Conservation (phyloP, 2,797 vertebrate species). For the Crypturellus tataupa region DNA sequence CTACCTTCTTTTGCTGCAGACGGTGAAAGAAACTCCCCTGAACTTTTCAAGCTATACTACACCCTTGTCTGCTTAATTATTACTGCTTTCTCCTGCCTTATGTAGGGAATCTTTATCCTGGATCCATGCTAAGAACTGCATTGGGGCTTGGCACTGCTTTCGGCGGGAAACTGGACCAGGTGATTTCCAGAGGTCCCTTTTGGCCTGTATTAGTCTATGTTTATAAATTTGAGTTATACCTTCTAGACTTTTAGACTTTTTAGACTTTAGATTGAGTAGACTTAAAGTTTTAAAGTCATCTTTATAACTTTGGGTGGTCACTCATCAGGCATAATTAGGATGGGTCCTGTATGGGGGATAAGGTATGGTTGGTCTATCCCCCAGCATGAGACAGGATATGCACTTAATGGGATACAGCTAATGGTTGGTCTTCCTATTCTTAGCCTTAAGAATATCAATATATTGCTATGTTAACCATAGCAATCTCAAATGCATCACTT, state of each 20-base stretch:
- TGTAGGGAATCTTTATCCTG: neutral
- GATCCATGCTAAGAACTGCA: neutral
- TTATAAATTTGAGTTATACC: neutral
- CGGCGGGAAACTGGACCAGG: neutral
- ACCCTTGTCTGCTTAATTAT: neutral
- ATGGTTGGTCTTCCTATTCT: too few relatives aligned
- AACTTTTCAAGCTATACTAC: neutral
- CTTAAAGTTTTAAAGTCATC: too few relatives aligned
- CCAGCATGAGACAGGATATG: accelerated
- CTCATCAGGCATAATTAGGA: neutral
- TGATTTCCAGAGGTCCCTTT: neutral
- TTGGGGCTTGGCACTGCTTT: accelerated
- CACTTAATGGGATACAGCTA: neutral
- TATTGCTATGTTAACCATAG: neutral
- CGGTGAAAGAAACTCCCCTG: neutral
- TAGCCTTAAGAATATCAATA: neutral
- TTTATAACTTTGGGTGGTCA: neutral
- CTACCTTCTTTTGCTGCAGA: neutral
- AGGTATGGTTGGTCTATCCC: neutral
- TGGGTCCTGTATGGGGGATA: accelerated
- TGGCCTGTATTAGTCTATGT: neutral
- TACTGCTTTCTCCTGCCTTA: neutral
- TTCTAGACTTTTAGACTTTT: too few relatives aligned
- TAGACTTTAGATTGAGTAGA: too few relatives aligned
- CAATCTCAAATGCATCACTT: neutral